Conservation (phyloP, 2,113 vertebrate genomes). For the Porphyrio hochstetteri region DNA sequence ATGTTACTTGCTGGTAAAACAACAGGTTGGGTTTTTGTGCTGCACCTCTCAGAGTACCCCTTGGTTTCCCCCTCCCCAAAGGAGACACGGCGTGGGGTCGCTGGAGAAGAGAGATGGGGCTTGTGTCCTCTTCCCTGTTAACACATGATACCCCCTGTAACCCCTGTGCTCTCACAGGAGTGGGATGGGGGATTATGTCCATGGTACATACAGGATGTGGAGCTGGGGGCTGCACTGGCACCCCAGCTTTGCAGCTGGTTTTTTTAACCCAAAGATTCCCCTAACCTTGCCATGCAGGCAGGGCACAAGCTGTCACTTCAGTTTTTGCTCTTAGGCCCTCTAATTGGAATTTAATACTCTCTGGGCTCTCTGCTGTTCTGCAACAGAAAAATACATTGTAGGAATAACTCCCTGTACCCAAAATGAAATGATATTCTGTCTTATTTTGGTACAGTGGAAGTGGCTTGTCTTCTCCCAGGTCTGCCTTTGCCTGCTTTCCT, state of each 20-base stretch:
- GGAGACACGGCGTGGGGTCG: accelerated
- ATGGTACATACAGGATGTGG: not conserved
- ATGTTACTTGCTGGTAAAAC: not conserved
- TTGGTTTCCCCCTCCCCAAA: not conserved
- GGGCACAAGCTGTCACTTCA: not conserved
- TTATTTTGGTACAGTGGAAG: not conserved
- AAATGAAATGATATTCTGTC: not conserved
- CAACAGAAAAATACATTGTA: too few species aligned
- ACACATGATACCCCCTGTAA: not conserved
- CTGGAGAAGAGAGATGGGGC: not conserved
- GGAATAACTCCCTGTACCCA: not conserved
- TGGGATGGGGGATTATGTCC: not conserved
- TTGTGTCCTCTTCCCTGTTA: not conserved
- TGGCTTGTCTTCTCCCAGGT: not conserved
- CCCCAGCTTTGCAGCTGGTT: not conserved
- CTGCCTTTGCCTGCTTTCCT: not conserved
- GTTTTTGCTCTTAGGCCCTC: not conserved
- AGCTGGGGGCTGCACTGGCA: not conserved
- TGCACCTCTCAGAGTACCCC: accelerated
- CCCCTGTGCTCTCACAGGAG: accelerated
- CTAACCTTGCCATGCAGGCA: not conserved
- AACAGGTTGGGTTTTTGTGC: not conserved
- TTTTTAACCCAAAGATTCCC: not conserved
- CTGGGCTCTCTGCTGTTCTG: not conserved
- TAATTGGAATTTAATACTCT: not conserved